Base-by-base conservation (phyloP, 2,888 invertebrate species). In the Pyralis farinalis region DNA sequence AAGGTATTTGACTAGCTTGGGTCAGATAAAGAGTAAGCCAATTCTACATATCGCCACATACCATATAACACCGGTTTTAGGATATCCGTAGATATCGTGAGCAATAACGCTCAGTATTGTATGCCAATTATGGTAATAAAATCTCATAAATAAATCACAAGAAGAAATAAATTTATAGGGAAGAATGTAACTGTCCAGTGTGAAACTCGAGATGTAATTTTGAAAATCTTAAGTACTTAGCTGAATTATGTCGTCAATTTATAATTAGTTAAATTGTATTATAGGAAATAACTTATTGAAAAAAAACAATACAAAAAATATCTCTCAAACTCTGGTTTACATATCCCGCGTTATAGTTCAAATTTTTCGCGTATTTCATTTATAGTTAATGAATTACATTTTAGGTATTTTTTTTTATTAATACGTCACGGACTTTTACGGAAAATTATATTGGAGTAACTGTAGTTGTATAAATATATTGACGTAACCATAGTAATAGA, bases 331-430 rank as follows among this genome's bases (percentile, higher is more conserved):
- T 46, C 46, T 41, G 32, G 34, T 51, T 52, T 40, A 55, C 57
- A 55, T 51, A 55, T 51, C 52, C 42, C 28, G 42, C 35, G 46
- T 37, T 33, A 46, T 64, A 69, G 63, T 69, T 64, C 62, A 69
- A 68, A 63, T 64, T 51, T 58, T 41, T 49, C 53, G n/a, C n/a
- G 52, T 58, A 51, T 56, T 53, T 53, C 29, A 41, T 52, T 38
- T 46, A 51, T 47, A 55, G 46, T 40, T 59, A 61, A 53, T 31
- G 47, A 49, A 53, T 52, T 56, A 53, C 51, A 58, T 54, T 61
- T 57, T 63, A 60, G 57, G 37, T 37, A 37, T 35, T 9, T 28
- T 8, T 25, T 25, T n/a, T n/a, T n/a, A n/a, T n/a, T n/a, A n/a
- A n/a, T n/a, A n/a, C n/a, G n/a, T n/a, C n/a, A n/a, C n/a, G n/a